A percentile compares a stretch with the other conserved stretches of the same genome.
phyloP scores from a whole-genome alignment of 2,113 vertebrate species.

The Heloderma charlesbogerti region DNA sequence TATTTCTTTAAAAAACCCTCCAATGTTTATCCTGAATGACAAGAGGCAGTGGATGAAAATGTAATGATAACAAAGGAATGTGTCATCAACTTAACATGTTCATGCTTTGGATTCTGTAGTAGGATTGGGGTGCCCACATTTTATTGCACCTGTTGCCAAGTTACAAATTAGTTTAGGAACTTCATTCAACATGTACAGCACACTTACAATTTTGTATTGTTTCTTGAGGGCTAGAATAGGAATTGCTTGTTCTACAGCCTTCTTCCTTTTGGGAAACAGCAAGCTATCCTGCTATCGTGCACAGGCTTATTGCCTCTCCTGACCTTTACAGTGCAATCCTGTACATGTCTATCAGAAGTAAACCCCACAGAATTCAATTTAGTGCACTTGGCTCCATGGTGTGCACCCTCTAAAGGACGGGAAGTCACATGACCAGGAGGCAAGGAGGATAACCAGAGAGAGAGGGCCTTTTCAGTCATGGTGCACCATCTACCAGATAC shows the following conservation, averaged over 20 bases:
- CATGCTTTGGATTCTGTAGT: neutral
- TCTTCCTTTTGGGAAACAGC: neutral
- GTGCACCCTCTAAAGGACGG: neutral
- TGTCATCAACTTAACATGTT: neutral
- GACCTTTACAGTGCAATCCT: neutral
- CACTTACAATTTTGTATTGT: neutral
- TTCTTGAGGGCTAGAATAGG: neutral
- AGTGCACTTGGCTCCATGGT: neutral
- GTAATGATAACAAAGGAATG: neutral
- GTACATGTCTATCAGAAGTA: neutral
- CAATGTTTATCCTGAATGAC: conserved; percentile 14
- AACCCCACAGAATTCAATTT: too few relatives aligned
- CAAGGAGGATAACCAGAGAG: neutral
- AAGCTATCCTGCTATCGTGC: neutral
- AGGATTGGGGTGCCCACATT: neutral
- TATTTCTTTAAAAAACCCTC: neutral
- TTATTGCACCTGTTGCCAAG: neutral
- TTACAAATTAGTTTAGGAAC: neutral
- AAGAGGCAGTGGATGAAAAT: conserved; percentile 17
- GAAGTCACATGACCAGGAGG: too few relatives aligned
- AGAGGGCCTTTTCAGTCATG: neutral
- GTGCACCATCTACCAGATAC: neutral
- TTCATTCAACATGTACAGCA: neutral
- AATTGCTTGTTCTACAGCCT: neutral
- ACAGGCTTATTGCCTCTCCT: neutral